Base-by-base conservation (phyloP, 2,888 invertebrate species). In the Slavum lentiscoides region DNA sequence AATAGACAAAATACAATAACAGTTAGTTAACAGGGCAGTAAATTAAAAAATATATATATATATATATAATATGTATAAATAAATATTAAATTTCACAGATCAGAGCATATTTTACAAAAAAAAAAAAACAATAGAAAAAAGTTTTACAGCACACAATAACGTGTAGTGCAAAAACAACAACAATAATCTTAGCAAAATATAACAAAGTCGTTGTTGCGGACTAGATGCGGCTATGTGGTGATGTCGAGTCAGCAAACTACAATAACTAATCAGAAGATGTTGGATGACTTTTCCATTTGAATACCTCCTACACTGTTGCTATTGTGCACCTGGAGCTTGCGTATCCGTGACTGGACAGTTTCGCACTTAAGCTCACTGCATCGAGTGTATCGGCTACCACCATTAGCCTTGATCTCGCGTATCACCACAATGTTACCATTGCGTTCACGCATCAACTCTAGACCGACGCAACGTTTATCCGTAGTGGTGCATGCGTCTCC, bases 361-460 rank as follows among this genome's bases (percentile, higher is more conserved):
- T 88, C 88, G 84, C 88, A 88, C 82, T 88, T 88, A 64, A 88
- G 87, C 83, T 88, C 88, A 84, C 87, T 87, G 84, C 88, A 88
- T 74, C 87, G 86, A 58, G 87, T 86, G 84, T 87, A 88, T 58
- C 86, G 85, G 55, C 55, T 87, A 5, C 88, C 87, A 66, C 87
- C 85, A 9, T 87, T 87, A 0, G 87, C 87, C 82, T 85, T 85
- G 21, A 85, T 84, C 83, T 88, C 88, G 53, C 88, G 85, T 23
- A 88, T 88, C 53, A 88, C 87, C 43, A 88, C 88, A 59, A 87
- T 83, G 82, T 88, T 88, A 4, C 88, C 87, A 30, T 87, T 88
- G 30, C 86, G 85, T 82, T 87, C 88, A 64, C 87, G 85, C 39
- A 88, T 85, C 15, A 88, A 86, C 81, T 88, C 88, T 37, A 88